Conservation (phyloP, 2,797 vertebrate genomes). For the Sarcoramphus papa region DNA sequence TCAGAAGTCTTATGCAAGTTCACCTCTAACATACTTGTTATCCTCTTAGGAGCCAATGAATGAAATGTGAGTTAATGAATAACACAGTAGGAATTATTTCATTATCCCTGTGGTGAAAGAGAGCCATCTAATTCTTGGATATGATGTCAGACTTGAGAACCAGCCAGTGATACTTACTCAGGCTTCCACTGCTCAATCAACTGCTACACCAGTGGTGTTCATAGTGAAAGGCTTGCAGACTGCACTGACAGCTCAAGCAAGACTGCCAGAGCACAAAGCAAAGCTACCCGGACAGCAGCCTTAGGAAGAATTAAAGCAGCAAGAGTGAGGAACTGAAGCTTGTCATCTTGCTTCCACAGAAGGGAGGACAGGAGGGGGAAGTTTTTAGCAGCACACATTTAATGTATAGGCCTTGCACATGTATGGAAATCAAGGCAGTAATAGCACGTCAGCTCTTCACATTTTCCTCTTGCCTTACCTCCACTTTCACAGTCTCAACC, state of each 20-base stretch:
- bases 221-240: background rate
- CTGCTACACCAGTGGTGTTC: background rate
- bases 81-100: conserved; percentile 46
- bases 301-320: background rate
- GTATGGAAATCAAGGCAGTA: background rate
- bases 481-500: background rate
- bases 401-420: background rate
- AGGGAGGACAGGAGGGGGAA: background rate
- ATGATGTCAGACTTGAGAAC: conserved; percentile 49
- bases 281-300: background rate
- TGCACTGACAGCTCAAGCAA: background rate
- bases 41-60: conserved; percentile 27
- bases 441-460: background rate
- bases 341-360: background rate
- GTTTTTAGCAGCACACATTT: background rate
- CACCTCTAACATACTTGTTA: background rate
- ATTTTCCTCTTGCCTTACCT: background rate
- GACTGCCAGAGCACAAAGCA: background rate
- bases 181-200: background rate
- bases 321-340: background rate
- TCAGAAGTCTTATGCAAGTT: conserved; percentile 30
- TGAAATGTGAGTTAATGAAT: conserved; percentile 60
- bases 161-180: conserved; percentile 12
- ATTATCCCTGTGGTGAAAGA: conserved; percentile 39
- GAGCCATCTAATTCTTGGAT: conserved; percentile 36